Evolutionary conservation across 2,113 vertebrate genomes (phyloP).

Genomic region (Prietella phreatophila): DNA sequence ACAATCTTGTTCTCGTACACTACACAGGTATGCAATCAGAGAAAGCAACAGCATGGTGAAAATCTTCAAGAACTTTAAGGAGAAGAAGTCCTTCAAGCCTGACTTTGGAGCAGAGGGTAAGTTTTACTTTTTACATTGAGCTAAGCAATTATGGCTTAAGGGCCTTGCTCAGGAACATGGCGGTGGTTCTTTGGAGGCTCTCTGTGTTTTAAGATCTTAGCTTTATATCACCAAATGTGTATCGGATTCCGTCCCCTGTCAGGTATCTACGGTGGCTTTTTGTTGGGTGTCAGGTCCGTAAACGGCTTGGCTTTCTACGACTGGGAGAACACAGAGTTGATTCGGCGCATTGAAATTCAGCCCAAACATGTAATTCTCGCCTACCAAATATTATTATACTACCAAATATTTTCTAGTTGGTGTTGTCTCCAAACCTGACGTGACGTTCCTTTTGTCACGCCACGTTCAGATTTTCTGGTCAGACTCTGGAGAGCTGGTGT

Average conservation of each 20-base stretch:
- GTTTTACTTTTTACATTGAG: not conserved
- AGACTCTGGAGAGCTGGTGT: conserved; percentile 97
- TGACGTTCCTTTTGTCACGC: not conserved
- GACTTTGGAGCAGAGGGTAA: conserved; percentile 98
- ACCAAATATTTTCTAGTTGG: not conserved
- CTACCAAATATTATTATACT: not conserved
- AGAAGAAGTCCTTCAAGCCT: conserved; percentile 98
- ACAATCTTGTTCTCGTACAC: conserved; percentile 7
- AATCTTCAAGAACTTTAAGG: conserved; percentile 99
- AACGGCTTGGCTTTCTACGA: conserved; percentile 97
- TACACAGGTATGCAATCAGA: conserved; percentile 88
- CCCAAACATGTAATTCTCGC: conserved; percentile 86
- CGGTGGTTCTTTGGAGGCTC: not conserved
- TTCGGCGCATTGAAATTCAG: conserved; percentile 98
- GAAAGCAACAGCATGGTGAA: conserved; percentile 97
- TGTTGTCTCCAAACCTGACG: not conserved
- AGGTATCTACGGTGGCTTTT: conserved; percentile 96
- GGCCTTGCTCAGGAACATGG: not conserved
- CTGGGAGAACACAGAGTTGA: conserved; percentile 95
- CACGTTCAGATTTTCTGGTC: conserved; percentile 94
- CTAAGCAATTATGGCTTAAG: not conserved
- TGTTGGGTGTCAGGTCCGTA: conserved; percentile 91
- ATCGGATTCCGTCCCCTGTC: not conserved
- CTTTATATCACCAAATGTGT: not conserved
- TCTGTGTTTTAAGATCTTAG: not conserved